Evolutionary conservation across 2,113 vertebrate species (phyloP).

Genomic region (Oriolus oriolus): DNA sequence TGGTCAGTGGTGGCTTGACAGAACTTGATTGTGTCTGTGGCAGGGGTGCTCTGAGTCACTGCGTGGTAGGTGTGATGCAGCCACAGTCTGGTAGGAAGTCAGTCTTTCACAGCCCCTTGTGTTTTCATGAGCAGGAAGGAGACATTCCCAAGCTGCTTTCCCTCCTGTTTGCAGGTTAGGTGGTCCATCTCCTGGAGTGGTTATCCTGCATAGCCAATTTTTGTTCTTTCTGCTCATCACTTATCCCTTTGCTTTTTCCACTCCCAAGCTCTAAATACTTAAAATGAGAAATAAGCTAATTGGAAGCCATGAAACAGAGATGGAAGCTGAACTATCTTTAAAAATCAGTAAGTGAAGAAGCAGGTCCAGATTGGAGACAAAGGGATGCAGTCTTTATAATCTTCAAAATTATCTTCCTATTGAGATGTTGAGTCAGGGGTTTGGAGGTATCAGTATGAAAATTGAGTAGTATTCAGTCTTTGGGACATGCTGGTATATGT

Average conservation of each 20-base stretch:
- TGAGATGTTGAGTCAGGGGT: neutral
- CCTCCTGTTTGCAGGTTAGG: neutral
- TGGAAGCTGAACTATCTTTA: neutral
- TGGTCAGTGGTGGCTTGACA: conserved; percentile 19
- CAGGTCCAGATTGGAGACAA: neutral
- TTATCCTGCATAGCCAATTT: neutral
- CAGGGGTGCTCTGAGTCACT: neutral
- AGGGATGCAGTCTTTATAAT: neutral
- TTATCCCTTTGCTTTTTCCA: neutral
- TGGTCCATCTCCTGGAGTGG: neutral
- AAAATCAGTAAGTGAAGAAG: neutral
- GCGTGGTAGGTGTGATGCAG: neutral
- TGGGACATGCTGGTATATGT: neutral
- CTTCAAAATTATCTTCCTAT: neutral
- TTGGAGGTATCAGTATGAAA: neutral
- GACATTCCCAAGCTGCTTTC: neutral
- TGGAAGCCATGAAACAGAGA: neutral
- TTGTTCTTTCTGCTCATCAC: neutral
- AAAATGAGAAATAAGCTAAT: neutral
- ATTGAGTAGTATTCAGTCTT: neutral
- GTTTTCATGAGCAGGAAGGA: neutral
- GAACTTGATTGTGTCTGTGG: conserved; percentile 14
- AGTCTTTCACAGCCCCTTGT: neutral
- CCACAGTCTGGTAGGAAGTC: neutral
- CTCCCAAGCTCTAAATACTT: neutral